Percentiles rank a stretch among this genome's conserved stretches.
Evolutionary conservation across 1,140 invertebrate species (phyloP).

Genomic region (Eumaeus atala): DNA sequence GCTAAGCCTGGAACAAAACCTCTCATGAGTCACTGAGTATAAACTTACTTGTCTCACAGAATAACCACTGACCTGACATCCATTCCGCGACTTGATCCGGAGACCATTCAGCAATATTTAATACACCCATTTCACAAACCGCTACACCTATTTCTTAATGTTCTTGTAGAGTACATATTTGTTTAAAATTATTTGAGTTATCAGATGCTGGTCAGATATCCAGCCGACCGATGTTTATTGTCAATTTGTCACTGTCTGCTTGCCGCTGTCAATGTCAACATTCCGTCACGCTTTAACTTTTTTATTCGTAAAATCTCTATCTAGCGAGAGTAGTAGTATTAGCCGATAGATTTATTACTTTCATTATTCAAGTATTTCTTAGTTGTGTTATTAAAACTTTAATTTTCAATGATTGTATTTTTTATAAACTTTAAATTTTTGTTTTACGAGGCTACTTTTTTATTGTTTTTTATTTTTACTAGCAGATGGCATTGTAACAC

Average conservation of each 20-base stretch:
- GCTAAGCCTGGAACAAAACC: constrained; percentile 81
- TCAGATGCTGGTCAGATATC: constrained; percentile 15
- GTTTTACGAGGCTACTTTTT: too few species aligned
- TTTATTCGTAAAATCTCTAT: not conserved
- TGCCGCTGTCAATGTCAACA: constrained; percentile 13
- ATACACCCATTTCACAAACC: constrained; percentile 77
- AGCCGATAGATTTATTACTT: not conserved
- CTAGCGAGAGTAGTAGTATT: not conserved
- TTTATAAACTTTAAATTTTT: too few species aligned
- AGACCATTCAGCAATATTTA: constrained; percentile 94
- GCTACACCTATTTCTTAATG: constrained; percentile 9
- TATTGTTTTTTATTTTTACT: too few species aligned
- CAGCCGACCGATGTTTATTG: constrained; percentile 25
- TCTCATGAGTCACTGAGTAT: constrained; percentile 41
- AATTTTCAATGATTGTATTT: too few species aligned
- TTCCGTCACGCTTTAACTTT: constrained; percentile 11
- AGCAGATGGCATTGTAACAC: too few species aligned
- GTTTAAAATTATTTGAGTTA: constrained; percentile 11
- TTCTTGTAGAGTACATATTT: constrained; percentile 24
- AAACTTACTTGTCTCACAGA: constrained; percentile 21
- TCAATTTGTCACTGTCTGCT: constrained; percentile 13
- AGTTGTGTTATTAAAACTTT: too few species aligned
- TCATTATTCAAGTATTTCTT: too few species aligned
- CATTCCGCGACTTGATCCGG: constrained; percentile 95
- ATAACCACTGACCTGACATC: constrained; percentile 81